Base-by-base conservation (phyloP, 2,113 vertebrate species). In the Heloderma charlesbogerti region DNA sequence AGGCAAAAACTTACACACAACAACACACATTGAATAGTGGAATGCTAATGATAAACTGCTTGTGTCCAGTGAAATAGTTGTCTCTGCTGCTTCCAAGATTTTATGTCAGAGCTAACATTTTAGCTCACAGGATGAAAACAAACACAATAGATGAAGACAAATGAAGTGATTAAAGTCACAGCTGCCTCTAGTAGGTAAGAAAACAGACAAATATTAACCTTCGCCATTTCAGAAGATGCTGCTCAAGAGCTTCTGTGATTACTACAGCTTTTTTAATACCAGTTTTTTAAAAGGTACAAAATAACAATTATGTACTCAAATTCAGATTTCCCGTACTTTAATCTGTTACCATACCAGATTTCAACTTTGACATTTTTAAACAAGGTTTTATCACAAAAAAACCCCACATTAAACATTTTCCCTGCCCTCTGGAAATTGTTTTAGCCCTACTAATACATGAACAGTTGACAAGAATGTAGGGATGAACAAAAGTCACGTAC, bases 91-190 rank as follows among this genome's bases (percentile, higher is more conserved):
- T 22, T 94, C 91, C 54, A 89, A 95, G 54, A 90, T 67, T 94
- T 92, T 12, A 37, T 81, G 20, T 82, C 83, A 89, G 90, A 94
- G 91, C 20, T 90, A 89, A 54, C 34, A 80, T 90, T 96, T 94
- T 66, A 92, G 48, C 18, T 92, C 84, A 92, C 67, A 34, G 37
- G 60, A 86, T 79, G 37, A 72, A 40, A 93, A 95, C 66, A 1
- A 60, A 88, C 94, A 89, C 31, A 93, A 18, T 13, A 95, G 84
- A 96, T 94, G 86, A 94, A 95, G 93, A 95, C 71, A 95, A 96
- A 96, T 95, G 20, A 93, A 92, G 84, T 71, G 51, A 90, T 95
- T 94, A 94, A 54, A 94, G 54, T 69, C 87, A 90, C 69, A 94
- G 84, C 91, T 45, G 69, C 6, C 90, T 92, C 74, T 31, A 88